Evolutionary conservation across 2,888 invertebrate species (phyloP).

Genomic region (Scaptomyza polygonia): DNA sequence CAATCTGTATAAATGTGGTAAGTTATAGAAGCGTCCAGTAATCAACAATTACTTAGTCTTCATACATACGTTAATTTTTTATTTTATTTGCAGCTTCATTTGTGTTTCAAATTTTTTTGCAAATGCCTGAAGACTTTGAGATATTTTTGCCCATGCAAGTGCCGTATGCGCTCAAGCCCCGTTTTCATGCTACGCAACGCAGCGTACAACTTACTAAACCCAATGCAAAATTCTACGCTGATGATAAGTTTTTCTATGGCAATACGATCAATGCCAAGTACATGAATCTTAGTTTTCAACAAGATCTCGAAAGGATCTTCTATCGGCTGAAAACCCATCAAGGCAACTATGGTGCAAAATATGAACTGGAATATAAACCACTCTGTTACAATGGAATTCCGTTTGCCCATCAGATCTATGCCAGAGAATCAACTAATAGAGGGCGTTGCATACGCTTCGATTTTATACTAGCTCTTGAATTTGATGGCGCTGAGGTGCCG

Average conservation of each 20-base stretch:
- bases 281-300: constrained; percentile 40
- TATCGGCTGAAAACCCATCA: neutral
- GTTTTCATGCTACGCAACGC: constrained; percentile 20
- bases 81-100: constrained; percentile 29
- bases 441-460: constrained; percentile 44
- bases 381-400: constrained; percentile 20
- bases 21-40: neutral
- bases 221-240: neutral
- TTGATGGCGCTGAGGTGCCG: constrained; percentile 31
- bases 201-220: constrained; percentile 24
- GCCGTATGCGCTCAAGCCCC: constrained; percentile 29
- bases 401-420: constrained; percentile 45
- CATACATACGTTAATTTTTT: neutral
- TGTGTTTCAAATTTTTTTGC: constrained; percentile 23
- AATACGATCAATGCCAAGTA: constrained; percentile 34
- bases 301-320: constrained; percentile 29
- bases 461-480: constrained; percentile 54
- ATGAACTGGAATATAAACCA: constrained; percentile 36
- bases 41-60: neutral
- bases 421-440: too few species aligned
- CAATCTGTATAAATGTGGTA: constrained; percentile 33
- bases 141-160: constrained; percentile 51
- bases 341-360: constrained; percentile 5
- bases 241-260: constrained; percentile 52
- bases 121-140: constrained; percentile 52